phyloP scores from a whole-genome alignment of 2,113 vertebrate genomes.

The Tetrao urogallus region DNA sequence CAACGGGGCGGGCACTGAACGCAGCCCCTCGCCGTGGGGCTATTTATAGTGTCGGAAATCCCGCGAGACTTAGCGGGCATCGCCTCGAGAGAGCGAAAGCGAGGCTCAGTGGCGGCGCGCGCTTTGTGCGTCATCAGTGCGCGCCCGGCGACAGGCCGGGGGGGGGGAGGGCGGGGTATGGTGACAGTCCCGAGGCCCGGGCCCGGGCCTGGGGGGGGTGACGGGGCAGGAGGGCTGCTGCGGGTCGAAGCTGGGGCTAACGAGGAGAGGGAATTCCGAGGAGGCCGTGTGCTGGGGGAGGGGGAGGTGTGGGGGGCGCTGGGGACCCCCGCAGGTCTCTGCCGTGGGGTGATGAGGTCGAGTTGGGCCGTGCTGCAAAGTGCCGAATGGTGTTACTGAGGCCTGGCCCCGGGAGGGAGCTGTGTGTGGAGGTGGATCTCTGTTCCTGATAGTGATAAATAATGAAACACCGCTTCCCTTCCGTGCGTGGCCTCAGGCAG shows the following conservation, averaged over 20 bases:
- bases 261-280: background rate
- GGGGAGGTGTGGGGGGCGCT: no score
- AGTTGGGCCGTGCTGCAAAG: background rate
- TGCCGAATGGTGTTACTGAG: no score
- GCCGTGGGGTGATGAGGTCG: background rate
- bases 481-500: background rate
- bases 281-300: background rate
- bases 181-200: background rate
- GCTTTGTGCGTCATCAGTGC: background rate
- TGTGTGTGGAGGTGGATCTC: no score
- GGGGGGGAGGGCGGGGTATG: background rate
- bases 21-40: fast-evolving
- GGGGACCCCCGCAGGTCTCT: background rate
- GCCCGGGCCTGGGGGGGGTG: background rate
- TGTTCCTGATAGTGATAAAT: background rate
- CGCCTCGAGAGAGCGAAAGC: background rate
- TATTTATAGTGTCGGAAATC: background rate
- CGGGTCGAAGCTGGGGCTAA: background rate
- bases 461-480: background rate
- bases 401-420: no score
- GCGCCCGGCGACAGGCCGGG: background rate
- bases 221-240: no score
- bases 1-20: background rate
- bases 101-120: background rate
- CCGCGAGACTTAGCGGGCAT: background rate